Conservation (phyloP, 1,140 invertebrate genomes). For the Drosophila dunni region DNA sequence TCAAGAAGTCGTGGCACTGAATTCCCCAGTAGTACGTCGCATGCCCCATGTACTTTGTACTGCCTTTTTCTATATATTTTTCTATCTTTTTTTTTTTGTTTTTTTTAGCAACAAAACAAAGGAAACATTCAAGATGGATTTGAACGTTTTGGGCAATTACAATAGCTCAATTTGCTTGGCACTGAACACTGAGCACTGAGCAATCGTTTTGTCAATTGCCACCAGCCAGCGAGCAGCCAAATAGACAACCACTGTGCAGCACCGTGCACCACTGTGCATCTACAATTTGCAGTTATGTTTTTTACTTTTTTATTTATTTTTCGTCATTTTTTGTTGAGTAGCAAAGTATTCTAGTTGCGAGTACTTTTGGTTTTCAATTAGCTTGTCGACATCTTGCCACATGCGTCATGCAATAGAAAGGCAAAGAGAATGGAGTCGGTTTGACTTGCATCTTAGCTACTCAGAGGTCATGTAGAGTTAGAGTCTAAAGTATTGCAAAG, state of each 20-base stretch:
- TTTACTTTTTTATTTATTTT: conserved; percentile 6
- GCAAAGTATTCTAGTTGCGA: conserved; percentile 27
- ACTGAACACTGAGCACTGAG: conserved; percentile 41
- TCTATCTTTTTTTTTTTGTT: conserved; percentile 2
- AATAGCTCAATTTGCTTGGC: conserved; percentile 78
- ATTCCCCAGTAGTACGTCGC: conserved; percentile 49
- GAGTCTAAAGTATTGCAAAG: too few relatives aligned
- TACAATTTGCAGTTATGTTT: conserved; percentile 30
- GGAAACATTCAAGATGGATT: conserved; percentile 64
- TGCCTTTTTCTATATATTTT: conserved; percentile 4
- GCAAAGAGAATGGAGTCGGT: conserved; percentile 59
- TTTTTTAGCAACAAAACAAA: not conserved
- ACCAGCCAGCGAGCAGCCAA: not conserved
- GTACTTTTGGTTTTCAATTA: conserved; percentile 59
- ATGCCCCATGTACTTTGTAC: conserved; percentile 54
- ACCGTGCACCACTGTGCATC: not conserved
- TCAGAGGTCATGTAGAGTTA: not conserved
- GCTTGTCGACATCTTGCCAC: conserved; percentile 18
- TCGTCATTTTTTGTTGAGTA: not conserved
- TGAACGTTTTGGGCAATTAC: conserved; percentile 80
- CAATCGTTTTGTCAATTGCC: conserved; percentile 69
- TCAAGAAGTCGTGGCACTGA: conserved; percentile 79
- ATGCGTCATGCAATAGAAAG: conserved; percentile 57
- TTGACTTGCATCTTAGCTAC: not conserved
- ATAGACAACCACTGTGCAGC: not conserved